Evolutionary conservation across 1,140 invertebrate species (phyloP).

Genomic region (Dufourea novaeangliae): DNA sequence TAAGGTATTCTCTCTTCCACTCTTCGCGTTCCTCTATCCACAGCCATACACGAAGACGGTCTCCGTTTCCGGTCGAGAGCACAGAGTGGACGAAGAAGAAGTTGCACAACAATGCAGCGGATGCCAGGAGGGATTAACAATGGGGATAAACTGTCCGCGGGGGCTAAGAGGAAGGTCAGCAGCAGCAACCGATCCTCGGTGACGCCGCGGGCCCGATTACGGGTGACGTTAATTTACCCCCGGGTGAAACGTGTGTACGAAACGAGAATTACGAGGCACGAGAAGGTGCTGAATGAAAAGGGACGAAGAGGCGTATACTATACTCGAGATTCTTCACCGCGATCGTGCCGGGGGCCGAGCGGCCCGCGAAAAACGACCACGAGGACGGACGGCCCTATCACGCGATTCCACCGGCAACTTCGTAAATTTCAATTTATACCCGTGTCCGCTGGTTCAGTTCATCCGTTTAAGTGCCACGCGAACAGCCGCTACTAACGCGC

Average conservation of each 20-base stretch:
- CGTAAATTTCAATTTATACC: conserved; percentile 72
- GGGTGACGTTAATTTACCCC: conserved; percentile 56
- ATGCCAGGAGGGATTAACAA: conserved; percentile 15
- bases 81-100: not conserved
- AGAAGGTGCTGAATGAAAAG: conserved; percentile 58
- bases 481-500: conserved; percentile 59
- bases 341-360: conserved; percentile 36
- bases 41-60: too few species aligned
- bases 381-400: conserved; percentile 50
- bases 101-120: conserved; percentile 25
- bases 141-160: conserved; percentile 44
- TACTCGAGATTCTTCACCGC: conserved; percentile 50
- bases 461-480: conserved; percentile 64
- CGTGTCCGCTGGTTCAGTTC: conserved; percentile 57
- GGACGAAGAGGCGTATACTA: conserved; percentile 22
- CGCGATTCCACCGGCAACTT: conserved; percentile 65
- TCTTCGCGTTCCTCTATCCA: too few species aligned
- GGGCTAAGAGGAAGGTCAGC: not conserved
- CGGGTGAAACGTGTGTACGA: conserved; percentile 35
- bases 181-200: not conserved
- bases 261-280: conserved; percentile 39
- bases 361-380: conserved; percentile 46
- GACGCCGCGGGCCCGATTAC: conserved; percentile 30
- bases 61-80: not conserved
- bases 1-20: not conserved